These are phyloP conservation scores for Drosophila pseudoananassae DNA, from an alignment of 1,140 invertebrate genomes.

Conservation along the genomic window DNA sequence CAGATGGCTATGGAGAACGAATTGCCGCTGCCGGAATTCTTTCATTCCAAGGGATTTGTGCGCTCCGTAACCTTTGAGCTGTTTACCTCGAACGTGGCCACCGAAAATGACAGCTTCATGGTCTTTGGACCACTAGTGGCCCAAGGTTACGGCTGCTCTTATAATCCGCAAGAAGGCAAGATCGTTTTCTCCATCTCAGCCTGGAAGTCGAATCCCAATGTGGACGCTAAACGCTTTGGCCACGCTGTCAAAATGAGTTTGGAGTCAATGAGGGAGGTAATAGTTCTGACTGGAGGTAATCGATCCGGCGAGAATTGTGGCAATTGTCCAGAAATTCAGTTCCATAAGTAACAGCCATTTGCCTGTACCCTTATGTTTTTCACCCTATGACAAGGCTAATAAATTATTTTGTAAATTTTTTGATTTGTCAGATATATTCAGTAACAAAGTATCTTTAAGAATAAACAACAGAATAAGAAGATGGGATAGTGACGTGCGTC, in stretches of 20 bases:
- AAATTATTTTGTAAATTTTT: neutral
- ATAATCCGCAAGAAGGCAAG: slow-evolving; percentile 90
- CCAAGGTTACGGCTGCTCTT: slow-evolving; percentile 93
- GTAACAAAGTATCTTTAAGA: slow-evolving; percentile 42
- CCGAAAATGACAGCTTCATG: slow-evolving; percentile 90
- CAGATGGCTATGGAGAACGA: slow-evolving; percentile 90
- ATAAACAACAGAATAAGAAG: slow-evolving; percentile 15
- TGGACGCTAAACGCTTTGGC: slow-evolving; percentile 13
- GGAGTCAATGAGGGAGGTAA: slow-evolving; percentile 33
- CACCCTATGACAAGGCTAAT: slow-evolving; percentile 6
- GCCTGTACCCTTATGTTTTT: neutral
- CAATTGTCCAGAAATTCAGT: slow-evolving; percentile 1
- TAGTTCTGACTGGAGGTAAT: slow-evolving; percentile 21
- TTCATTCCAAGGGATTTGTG: slow-evolving; percentile 88
- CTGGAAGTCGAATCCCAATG: slow-evolving; percentile 80
- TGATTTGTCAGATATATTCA: neutral
- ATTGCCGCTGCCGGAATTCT: slow-evolving; percentile 90
- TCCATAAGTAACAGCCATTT: neutral
- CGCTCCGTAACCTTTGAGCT: slow-evolving; percentile 90
- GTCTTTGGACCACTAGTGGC: slow-evolving; percentile 90
- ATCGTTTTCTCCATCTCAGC: slow-evolving; percentile 90
- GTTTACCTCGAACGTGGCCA: slow-evolving; percentile 93
- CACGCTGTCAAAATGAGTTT: slow-evolving; percentile 29
- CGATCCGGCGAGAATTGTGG: slow-evolving; percentile 3
- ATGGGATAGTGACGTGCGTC: slow-evolving; percentile 13